Conservation (phyloP, 1,140 invertebrate species). For the Listronotus oregonensis region DNA sequence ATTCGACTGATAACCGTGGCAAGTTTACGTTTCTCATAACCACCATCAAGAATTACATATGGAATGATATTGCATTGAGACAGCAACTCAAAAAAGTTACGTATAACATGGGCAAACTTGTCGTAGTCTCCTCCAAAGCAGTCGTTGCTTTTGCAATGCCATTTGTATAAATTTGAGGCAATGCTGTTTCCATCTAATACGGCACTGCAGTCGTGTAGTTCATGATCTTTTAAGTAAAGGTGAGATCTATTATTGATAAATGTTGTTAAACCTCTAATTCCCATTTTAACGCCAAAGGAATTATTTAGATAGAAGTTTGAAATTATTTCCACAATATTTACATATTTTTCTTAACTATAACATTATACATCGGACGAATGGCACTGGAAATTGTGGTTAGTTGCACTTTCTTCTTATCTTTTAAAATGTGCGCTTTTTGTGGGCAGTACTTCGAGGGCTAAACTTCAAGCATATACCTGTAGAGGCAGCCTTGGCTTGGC, state of each 20-base stretch:
- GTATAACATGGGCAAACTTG: slow-evolving; percentile 66
- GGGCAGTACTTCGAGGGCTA: too few relatives aligned
- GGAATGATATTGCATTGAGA: slow-evolving; percentile 75
- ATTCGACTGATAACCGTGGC: slow-evolving; percentile 69
- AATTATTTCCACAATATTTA: too few relatives aligned
- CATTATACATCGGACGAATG: too few relatives aligned
- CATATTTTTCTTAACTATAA: too few relatives aligned
- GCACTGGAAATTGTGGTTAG: too few relatives aligned
- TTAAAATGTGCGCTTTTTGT: too few relatives aligned
- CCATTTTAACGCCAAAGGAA: slow-evolving; percentile 63
- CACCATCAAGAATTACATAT: slow-evolving; percentile 83
- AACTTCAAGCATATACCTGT: too few relatives aligned
- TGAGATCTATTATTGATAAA: slow-evolving; percentile 74
- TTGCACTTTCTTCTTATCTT: background rate
- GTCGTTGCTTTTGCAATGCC: slow-evolving; percentile 65
- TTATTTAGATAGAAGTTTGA: too few relatives aligned
- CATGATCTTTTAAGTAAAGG: slow-evolving; percentile 65
- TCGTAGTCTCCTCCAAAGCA: slow-evolving; percentile 89
- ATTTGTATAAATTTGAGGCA: slow-evolving; percentile 72
- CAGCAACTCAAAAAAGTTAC: slow-evolving; percentile 74
- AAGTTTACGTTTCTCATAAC: slow-evolving; percentile 76
- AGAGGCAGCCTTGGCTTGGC: too few relatives aligned
- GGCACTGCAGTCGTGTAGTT: slow-evolving; percentile 71
- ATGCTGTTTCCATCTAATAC: slow-evolving; percentile 85
- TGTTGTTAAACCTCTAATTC: slow-evolving; percentile 79